Evolutionary conservation across 2,797 vertebrate genomes (phyloP).

Genomic region (Hylomyscus alleni): DNA sequence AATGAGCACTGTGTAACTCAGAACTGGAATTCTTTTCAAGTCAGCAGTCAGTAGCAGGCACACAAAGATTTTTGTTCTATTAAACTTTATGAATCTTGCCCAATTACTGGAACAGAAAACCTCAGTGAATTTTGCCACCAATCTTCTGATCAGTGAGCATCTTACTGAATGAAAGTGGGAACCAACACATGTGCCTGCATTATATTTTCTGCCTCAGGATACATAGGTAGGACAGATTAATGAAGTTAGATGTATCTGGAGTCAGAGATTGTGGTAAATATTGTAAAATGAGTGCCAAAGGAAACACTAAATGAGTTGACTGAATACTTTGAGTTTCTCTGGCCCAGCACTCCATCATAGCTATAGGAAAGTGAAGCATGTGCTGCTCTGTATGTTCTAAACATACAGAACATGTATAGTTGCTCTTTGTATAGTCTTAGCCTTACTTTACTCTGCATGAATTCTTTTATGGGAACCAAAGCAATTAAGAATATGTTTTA

Average conservation of each 20-base stretch:
- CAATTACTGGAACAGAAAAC: slow-evolving; percentile 41
- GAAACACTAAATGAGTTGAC: background rate
- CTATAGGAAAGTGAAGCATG: background rate
- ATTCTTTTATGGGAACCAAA: slow-evolving; percentile 1
- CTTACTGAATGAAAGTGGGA: slow-evolving; percentile 18
- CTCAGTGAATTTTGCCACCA: background rate
- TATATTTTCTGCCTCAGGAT: slow-evolving; percentile 21
- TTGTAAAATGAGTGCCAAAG: background rate
- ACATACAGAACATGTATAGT: background rate
- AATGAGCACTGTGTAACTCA: slow-evolving; percentile 10
- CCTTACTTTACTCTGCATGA: slow-evolving; percentile 46
- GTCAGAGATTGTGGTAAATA: background rate
- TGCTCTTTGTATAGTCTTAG: slow-evolving; percentile 32
- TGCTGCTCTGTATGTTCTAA: background rate
- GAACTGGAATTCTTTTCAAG: slow-evolving; percentile 36
- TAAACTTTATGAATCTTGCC: background rate
- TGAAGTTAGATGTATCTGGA: background rate
- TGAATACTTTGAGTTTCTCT: background rate
- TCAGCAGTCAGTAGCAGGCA: background rate
- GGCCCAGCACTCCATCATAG: background rate
- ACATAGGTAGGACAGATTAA: background rate
- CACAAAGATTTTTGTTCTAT: slow-evolving; percentile 21
- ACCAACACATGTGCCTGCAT: background rate
- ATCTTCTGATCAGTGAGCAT: background rate
- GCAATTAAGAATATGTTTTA: slow-evolving; percentile 33